phyloP scores from a whole-genome alignment of 1,140 invertebrate genomes.

The Copidosoma floridanum region DNA sequence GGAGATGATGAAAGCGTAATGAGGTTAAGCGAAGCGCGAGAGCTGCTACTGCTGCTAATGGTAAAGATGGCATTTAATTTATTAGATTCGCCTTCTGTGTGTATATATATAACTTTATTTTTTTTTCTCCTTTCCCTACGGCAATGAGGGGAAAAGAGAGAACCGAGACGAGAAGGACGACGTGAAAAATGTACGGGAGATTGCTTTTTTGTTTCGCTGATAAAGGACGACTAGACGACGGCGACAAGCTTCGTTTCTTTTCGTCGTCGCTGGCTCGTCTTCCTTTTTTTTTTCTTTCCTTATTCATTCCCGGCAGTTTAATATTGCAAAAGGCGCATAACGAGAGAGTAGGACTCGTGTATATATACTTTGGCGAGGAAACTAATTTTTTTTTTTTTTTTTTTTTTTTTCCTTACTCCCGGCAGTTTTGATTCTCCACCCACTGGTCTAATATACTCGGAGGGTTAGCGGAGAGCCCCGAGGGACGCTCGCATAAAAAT shows the following conservation, averaged over 20 bases:
- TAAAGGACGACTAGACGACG: conserved; percentile 1
- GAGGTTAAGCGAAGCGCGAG: background rate
- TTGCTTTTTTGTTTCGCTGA: conserved; percentile 3
- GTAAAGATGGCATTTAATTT: conserved; percentile 4
- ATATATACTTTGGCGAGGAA: background rate
- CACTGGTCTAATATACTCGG: no score
- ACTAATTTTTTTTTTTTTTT: no score
- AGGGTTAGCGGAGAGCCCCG: no score
- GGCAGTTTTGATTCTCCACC: background rate
- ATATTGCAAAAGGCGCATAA: background rate
- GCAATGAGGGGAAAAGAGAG: no score
- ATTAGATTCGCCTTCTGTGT: conserved; percentile 9
- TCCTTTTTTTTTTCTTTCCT: background rate
- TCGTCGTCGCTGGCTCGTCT: conserved; percentile 1
- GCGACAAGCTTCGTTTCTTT: conserved; percentile 14
- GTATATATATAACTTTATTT: background rate
- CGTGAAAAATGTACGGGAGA: background rate
- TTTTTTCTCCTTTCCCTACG: no score
- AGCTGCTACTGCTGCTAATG: no score
- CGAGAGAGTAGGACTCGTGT: background rate
- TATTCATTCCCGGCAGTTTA: background rate
- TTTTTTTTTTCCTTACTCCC: no score
- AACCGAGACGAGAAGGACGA: no score
- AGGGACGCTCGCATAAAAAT: no score
- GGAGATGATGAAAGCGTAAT: background rate